A percentile compares a stretch with the other conserved stretches of the same genome.
Conservation (phyloP, 2,888 invertebrate species). For the Nomada lathburiana region DNA sequence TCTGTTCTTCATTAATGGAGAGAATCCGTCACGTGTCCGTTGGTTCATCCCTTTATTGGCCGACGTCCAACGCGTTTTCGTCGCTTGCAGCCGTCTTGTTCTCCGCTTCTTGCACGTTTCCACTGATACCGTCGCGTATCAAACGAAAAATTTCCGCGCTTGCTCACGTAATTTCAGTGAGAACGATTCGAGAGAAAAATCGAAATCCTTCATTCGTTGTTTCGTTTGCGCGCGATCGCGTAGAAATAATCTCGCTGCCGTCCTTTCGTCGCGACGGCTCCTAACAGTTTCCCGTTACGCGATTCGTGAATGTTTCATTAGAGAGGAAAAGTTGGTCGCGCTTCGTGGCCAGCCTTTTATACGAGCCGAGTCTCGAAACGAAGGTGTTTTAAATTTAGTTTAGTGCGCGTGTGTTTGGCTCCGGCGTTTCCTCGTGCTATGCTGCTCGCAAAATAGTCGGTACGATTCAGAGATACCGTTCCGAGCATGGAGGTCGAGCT, state of each 20-base stretch:
- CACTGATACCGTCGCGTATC: neutral
- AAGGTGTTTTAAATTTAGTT: conserved; percentile 30
- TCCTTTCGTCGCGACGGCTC: no score
- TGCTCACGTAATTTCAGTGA: no score
- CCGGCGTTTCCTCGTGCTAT: neutral
- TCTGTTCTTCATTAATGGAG: conserved; percentile 65
- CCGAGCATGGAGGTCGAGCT: conserved; percentile 34
- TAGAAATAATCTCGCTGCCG: no score
- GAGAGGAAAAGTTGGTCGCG: conserved; percentile 16
- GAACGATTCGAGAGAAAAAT: neutral
- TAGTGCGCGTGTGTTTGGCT: no score
- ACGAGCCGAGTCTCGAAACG: neutral
- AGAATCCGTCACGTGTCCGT: conserved; percentile 61
- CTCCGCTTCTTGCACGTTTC: conserved; percentile 16
- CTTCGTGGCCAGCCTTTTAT: neutral
- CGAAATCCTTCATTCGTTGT: neutral
- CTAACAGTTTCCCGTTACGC: neutral
- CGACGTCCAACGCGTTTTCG: conserved; percentile 49
- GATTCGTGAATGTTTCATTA: conserved; percentile 15
- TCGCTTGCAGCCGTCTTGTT: conserved; percentile 19
- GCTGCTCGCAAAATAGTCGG: conserved; percentile 24
- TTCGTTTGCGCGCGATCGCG: neutral
- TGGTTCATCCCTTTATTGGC: conserved; percentile 59
- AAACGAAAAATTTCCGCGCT: neutral
- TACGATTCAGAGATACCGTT: conserved; percentile 16